Conservation (phyloP, 2,888 invertebrate genomes). For the Geophilus truncorum region DNA sequence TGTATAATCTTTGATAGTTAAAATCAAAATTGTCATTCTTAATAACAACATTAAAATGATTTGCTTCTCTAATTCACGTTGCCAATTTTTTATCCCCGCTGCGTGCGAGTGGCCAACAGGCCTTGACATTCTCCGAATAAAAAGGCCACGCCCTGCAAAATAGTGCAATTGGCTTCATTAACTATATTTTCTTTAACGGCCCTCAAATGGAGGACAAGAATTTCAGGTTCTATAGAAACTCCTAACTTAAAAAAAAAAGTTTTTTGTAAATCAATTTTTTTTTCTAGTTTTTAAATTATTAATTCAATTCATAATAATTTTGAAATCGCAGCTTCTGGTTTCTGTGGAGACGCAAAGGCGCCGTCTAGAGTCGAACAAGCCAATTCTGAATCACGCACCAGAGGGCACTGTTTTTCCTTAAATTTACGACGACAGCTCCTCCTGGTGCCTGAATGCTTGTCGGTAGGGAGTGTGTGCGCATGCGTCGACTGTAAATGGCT, state of each 20-base stretch:
- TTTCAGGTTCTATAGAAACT: background rate
- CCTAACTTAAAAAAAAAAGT: too few species aligned
- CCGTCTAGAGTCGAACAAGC: background rate
- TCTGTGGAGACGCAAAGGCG: background rate
- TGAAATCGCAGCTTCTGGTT: background rate
- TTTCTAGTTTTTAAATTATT: too few species aligned
- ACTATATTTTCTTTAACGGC: background rate
- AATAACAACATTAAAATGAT: background rate
- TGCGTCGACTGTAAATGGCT: background rate
- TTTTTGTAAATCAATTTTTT: too few species aligned
- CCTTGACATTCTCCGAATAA: background rate
- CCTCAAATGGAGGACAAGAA: background rate
- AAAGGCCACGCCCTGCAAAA: background rate
- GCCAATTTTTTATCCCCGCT: background rate
- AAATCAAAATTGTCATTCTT: background rate
- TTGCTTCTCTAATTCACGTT: background rate
- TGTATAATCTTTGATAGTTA: background rate
- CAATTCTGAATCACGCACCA: background rate
- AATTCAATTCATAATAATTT: background rate
- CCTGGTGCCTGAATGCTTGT: background rate
- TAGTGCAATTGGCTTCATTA: background rate
- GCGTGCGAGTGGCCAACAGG: background rate
- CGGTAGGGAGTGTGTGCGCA: background rate
- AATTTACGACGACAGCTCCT: background rate
- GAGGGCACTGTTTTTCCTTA: background rate